Evolutionary conservation across 2,113 vertebrate species (phyloP), one percentile per base, ranked within the genome.

Genomic region (Phaethornis superciliosus): DNA sequence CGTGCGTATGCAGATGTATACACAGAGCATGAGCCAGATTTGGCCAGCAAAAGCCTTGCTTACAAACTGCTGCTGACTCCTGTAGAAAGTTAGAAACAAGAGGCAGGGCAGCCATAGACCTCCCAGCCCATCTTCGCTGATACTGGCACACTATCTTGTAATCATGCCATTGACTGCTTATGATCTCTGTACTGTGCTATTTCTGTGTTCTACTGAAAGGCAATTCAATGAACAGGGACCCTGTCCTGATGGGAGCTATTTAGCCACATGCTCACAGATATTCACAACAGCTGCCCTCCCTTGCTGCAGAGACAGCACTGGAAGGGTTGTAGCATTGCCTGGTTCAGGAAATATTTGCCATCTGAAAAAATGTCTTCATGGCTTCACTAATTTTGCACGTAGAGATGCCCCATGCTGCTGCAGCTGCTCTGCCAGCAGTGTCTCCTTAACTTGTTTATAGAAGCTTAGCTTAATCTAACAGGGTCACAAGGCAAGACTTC

Each of bases 241-340:
- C 44, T 60, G 84, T 84, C 28, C 44, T 60, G n/a, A 47, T 14
- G 14, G 44, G 2, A 78, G 26, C 33, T 76, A 52, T 46, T 26
- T 26, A 65, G 54, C n/a, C 20, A 10, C 27, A 26, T 5, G 27
- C 19, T 76, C 0, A 0, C 26, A 72, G 81, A 56, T 49, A 51
- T 2, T 65, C 56, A 68, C 30, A 72, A 63, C n/a, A 64, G 9
- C 40, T 91, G 21, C 33, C 33, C 22, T 69, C 76, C 51, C 52
- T 70, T 85, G 32, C 27, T 8, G 5, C 33, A 82, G 52, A 42
- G 44, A 32, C 35, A 35, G 28, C 85, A 16, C 28, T 58, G 69
- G 37, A 68, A 80, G 51, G 7, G 13, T 17, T 44, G 21, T 60
- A 49, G 35, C 2, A 2, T 71, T 37, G 6, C 27, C 78, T 26